Base-by-base conservation (phyloP, 2,797 vertebrate species). In the Clarias platycephalus region DNA sequence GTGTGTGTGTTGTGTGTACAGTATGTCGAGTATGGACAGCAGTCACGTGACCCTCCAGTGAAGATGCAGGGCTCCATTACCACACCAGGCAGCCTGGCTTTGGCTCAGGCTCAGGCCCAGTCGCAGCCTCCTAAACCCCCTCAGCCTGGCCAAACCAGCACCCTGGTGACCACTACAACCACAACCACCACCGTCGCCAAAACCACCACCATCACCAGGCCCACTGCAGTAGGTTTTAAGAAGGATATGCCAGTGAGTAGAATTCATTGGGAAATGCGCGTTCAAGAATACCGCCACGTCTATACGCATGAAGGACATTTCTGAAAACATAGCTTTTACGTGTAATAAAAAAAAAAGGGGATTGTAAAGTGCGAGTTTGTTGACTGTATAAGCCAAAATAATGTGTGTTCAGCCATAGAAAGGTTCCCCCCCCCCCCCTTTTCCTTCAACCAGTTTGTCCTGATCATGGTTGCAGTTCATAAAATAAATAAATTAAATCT, bases 61-160 rank as follows among this genome's bases (percentile, higher is more conserved):
- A 99, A 99, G 95, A 99, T 99, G 98, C 98, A 99, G 90, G 98
- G 98, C 74, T 98, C 97, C 86, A 98, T 99, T 92, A 99, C 97
- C 82, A 99, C 98, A 40, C 98, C 98, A 74, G 98, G 98, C 89
- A 99, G 98, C 91, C 95, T 99, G 93, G 98, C 97, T 74, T 94
- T 99, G 88, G 97, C 98, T 81, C 97, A 97, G 82, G 97, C 97
- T 66, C 97, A 98, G 89, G 96, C 97, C 37, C 97, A 98, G 91
- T 95, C 96, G 81, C 97, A 98, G 90, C 96, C 97, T 53, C 95
- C 97, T 86, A 99, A 99, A 94, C 93, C 95, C 62, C 95, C 98
- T 55, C 96, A 96, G 90, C 95, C 96, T 31, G 96, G 97, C 84
- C 98, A 97, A 87, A 94, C 97, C 90, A 98, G 96, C 95, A 98